These are phyloP conservation scores for Calliphora vomitoria DNA, from an alignment of 2,888 invertebrate genomes.

Conservation along the genomic window DNA sequence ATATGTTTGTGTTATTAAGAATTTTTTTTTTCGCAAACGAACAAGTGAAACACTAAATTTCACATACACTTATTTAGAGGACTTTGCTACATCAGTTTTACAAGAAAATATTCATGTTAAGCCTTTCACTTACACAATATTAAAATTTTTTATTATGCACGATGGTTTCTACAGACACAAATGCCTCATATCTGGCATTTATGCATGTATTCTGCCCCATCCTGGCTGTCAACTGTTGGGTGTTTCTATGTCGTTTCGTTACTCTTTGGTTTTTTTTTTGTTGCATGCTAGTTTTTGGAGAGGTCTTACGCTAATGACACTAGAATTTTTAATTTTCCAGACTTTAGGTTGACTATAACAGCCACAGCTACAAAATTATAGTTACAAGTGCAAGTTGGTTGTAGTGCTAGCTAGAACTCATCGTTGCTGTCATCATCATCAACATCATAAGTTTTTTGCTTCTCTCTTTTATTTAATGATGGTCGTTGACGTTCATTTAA, in stretches of 20 bases:
- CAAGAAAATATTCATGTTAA: constrained; percentile 65
- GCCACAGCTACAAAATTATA: constrained; percentile 26
- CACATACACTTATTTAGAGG: constrained; percentile 45
- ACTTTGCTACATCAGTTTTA: constrained; percentile 58
- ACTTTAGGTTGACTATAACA: constrained; percentile 51
- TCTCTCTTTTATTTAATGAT: constrained; percentile 33
- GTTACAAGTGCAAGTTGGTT: constrained; percentile 26
- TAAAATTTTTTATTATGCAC: constrained; percentile 54
- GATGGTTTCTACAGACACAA: constrained; percentile 8
- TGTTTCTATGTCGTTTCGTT: constrained; percentile 31
- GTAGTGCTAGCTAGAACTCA: constrained; percentile 3
- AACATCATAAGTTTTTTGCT: constrained; percentile 42
- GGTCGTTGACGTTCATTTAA: constrained; percentile 52
- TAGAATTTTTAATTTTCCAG: constrained; percentile 72
- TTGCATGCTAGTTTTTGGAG: constrained; percentile 52
- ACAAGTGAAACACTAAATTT: constrained; percentile 48
- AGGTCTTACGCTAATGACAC: constrained; percentile 70
- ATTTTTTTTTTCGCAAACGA: constrained; percentile 7
- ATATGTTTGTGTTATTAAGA: not conserved
- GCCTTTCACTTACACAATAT: constrained; percentile 55
- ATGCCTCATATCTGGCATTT: constrained; percentile 28
- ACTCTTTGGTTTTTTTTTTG: constrained; percentile 20
- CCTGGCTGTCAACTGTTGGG: constrained; percentile 45
- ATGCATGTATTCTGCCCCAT: constrained; percentile 35
- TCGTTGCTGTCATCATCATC: constrained; percentile 46